Evolutionary conservation across 2,797 vertebrate species (phyloP).

Genomic region (Clarias platycephalus): DNA sequence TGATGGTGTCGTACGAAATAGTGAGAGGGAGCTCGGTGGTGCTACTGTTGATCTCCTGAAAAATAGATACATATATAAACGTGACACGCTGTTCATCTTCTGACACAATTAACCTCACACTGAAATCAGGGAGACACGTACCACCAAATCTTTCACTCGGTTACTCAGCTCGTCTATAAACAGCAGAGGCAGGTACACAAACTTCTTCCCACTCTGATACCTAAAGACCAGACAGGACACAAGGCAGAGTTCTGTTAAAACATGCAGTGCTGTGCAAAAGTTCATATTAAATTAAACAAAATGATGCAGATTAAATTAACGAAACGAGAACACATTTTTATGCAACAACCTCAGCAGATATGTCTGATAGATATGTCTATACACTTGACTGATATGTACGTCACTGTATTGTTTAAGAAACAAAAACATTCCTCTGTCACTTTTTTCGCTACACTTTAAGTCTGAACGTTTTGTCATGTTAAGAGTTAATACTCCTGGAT

Average conservation of each 20-base stretch:
- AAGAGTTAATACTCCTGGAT: slow-evolving; percentile 97
- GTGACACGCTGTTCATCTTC: background rate
- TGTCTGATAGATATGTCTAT: too few species aligned
- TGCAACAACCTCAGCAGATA: too few species aligned
- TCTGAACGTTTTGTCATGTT: slow-evolving; percentile 9
- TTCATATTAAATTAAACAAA: too few species aligned
- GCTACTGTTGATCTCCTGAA: slow-evolving; percentile 90
- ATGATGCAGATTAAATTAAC: too few species aligned
- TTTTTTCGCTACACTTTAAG: background rate
- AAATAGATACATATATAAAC: background rate
- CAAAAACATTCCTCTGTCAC: background rate
- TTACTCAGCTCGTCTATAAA: slow-evolving; percentile 98
- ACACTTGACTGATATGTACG: too few species aligned
- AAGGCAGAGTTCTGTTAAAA: background rate
- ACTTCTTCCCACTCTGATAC: slow-evolving; percentile 86
- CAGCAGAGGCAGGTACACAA: slow-evolving; percentile 96
- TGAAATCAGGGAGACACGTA: slow-evolving; percentile 57
- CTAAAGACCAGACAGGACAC: slow-evolving; percentile 64
- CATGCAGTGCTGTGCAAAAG: too few species aligned
- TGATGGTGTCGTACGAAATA: slow-evolving; percentile 92
- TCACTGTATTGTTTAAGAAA: too few species aligned
- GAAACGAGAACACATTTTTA: too few species aligned
- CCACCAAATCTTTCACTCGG: slow-evolving; percentile 92
- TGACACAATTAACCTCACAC: background rate
- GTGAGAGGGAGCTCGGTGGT: slow-evolving; percentile 87